phyloP scores from a whole-genome alignment of 2,888 invertebrate genomes.

The Drosophila falleni region DNA sequence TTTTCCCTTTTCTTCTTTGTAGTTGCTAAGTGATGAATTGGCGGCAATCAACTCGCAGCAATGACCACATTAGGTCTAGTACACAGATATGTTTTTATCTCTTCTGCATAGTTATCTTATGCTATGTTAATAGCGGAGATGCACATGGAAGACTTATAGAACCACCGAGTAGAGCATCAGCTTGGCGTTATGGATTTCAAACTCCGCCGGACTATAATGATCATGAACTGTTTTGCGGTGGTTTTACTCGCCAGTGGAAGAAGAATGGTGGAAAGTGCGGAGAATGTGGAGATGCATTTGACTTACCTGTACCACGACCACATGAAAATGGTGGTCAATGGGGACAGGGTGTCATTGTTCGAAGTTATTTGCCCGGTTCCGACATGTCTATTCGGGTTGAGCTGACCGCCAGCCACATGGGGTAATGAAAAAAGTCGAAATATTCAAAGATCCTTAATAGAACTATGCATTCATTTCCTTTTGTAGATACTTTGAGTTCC shows the following conservation, averaged over 20 bases:
- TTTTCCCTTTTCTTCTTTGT: not conserved
- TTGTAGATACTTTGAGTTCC: slow-evolving; percentile 91
- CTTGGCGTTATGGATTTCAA: slow-evolving; percentile 95
- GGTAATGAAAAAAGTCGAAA: slow-evolving; percentile 82
- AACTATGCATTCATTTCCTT: not conserved
- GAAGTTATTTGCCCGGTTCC: slow-evolving; percentile 90
- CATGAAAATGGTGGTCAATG: slow-evolving; percentile 94
- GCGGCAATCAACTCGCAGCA: not conserved
- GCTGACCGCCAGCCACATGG: slow-evolving; percentile 94
- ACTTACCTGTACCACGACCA: slow-evolving; percentile 89
- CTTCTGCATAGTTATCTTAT: slow-evolving; percentile 17
- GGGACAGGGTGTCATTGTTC: slow-evolving; percentile 92
- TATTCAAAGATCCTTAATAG: not conserved
- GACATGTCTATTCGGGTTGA: slow-evolving; percentile 91
- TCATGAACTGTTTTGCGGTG: slow-evolving; percentile 94
- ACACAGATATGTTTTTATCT: slow-evolving; percentile 11
- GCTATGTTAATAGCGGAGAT: slow-evolving; percentile 48
- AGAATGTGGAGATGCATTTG: slow-evolving; percentile 94
- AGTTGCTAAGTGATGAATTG: slow-evolving; percentile 33
- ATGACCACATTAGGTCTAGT: not conserved
- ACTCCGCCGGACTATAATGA: slow-evolving; percentile 96
- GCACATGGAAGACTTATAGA: slow-evolving; percentile 87
- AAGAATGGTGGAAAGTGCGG: slow-evolving; percentile 94
- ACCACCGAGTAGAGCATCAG: slow-evolving; percentile 94
- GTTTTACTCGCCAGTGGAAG: slow-evolving; percentile 93